Conservation (phyloP, 2,113 vertebrate genomes). For the Eulemur rufifrons region DNA sequence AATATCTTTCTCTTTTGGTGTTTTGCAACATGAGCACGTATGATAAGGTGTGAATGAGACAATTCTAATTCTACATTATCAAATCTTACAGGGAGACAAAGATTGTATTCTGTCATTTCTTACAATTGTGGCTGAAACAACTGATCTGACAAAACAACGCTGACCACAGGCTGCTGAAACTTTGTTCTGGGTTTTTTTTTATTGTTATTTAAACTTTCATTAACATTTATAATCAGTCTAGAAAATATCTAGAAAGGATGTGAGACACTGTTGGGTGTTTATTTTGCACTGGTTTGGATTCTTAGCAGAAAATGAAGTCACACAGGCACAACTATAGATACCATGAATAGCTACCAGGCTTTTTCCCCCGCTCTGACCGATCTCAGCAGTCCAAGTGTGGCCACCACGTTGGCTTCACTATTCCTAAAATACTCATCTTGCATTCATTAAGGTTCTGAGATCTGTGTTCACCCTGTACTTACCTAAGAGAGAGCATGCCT, state of each 20-base stretch:
- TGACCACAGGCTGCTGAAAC: background rate
- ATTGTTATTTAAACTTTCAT: background rate
- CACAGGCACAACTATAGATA: background rate
- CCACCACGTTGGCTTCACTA: background rate
- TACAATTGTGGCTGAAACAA: background rate
- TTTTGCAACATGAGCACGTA: background rate
- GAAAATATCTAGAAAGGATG: background rate
- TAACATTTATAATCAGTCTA: background rate
- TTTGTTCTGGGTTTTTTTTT: background rate
- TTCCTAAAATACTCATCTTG: background rate
- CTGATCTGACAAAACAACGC: background rate
- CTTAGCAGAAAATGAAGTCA: slow-evolving; percentile 5
- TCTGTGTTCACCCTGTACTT: background rate
- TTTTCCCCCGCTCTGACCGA: background rate
- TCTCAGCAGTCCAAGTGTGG: background rate
- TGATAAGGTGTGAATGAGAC: background rate
- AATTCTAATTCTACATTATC: background rate
- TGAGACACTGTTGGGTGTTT: background rate
- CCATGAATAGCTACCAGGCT: background rate
- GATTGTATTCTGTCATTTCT: background rate
- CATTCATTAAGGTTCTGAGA: background rate
- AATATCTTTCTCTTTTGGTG: background rate
- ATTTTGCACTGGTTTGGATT: background rate
- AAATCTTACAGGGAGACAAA: background rate
- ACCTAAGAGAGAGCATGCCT: background rate